Percentiles rank a stretch among this genome's conserved stretches.
Evolutionary conservation across 2,888 invertebrate genomes (phyloP).

Genomic region (Xylota segnis): DNA sequence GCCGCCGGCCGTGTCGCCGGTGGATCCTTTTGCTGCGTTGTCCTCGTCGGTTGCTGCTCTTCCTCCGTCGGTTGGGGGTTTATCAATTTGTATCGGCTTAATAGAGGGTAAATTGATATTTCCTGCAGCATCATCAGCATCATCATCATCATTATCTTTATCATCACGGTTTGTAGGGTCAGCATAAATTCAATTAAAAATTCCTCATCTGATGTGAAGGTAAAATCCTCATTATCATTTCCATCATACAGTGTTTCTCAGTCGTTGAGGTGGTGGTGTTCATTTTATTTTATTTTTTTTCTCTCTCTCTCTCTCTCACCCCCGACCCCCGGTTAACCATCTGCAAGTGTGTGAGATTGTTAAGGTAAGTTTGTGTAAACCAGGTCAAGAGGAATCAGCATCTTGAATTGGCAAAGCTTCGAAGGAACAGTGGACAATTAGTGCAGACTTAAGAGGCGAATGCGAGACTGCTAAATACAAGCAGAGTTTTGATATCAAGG

Average conservation of each 20-base stretch:
- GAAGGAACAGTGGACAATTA: conserved; percentile 57
- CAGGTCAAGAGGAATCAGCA: conserved; percentile 51
- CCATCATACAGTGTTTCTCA: conserved; percentile 16
- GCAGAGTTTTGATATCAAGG: conserved; percentile 39
- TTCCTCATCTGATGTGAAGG: conserved; percentile 31
- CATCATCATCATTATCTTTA: conserved; percentile 3
- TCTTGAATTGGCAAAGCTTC: conserved; percentile 43
- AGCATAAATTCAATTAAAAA: conserved; percentile 57
- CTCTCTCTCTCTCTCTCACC: neutral
- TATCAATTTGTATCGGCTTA: conserved; percentile 54
- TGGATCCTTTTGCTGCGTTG: neutral
- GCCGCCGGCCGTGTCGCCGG: neutral
- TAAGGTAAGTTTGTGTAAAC: conserved; percentile 16
- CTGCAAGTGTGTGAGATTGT: conserved; percentile 22
- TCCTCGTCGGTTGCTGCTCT: neutral
- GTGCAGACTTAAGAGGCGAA: conserved; percentile 21
- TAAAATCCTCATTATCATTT: conserved; percentile 53
- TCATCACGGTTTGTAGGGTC: conserved; percentile 16
- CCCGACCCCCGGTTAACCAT: too few species aligned
- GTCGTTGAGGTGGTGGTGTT: neutral
- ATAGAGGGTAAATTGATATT: conserved; percentile 54
- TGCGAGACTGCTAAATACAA: conserved; percentile 36
- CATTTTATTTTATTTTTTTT: conserved; percentile 8
- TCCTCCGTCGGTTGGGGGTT: conserved; percentile 3
- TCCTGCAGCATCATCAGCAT: conserved; percentile 54